Evolutionary conservation across 2,888 invertebrate species (phyloP).

Genomic region (Chaetoderma sp.): DNA sequence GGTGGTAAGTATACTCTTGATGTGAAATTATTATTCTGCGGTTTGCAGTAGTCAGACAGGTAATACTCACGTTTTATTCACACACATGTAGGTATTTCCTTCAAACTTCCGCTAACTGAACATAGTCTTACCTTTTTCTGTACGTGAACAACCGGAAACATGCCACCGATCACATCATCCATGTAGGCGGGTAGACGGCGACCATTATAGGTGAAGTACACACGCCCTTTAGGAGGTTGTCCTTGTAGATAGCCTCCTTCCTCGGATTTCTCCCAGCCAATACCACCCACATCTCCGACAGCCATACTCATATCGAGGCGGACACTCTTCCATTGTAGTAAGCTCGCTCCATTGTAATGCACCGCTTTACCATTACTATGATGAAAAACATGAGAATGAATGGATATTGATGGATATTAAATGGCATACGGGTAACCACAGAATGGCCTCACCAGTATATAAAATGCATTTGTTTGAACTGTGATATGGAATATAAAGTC

Average conservation of each 20-base stretch:
- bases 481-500: too few relatives aligned
- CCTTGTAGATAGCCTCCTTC: conserved; percentile 42
- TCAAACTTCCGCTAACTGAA: too few relatives aligned
- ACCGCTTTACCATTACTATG: conserved; percentile 68
- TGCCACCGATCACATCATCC: conserved; percentile 64
- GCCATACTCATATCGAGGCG: conserved; percentile 63
- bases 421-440: too few relatives aligned
- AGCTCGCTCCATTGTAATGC: conserved; percentile 68
- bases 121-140: conserved; percentile 62
- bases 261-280: conserved; percentile 66
- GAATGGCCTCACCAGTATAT: too few relatives aligned
- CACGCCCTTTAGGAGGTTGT: conserved; percentile 59
- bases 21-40: too few relatives aligned
- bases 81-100: too few relatives aligned
- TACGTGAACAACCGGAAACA: conserved; percentile 69
- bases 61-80: too few relatives aligned
- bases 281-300: conserved; percentile 66
- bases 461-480: too few relatives aligned
- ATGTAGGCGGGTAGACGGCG: conserved; percentile 58
- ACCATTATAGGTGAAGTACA: conserved; percentile 68
- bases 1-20: too few relatives aligned
- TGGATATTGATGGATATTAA: too few relatives aligned
- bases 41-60: too few relatives aligned
- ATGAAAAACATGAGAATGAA: background rate
- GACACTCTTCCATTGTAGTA: conserved; percentile 68